Conservation (phyloP, 2,888 invertebrate species). For the Labia minor region DNA sequence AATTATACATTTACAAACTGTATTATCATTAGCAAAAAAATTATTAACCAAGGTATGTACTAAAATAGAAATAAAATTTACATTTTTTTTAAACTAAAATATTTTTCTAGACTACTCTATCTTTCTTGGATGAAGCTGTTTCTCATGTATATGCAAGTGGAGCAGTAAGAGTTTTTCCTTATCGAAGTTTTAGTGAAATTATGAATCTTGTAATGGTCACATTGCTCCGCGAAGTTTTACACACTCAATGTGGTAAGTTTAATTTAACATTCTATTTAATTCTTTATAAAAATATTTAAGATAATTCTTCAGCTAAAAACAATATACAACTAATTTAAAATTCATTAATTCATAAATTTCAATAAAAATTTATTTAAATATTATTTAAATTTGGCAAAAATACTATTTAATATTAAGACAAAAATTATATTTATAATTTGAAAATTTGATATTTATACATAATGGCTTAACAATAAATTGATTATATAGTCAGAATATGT, state of each 20-base stretch:
- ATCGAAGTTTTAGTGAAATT: constrained; percentile 90
- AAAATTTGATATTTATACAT: no score
- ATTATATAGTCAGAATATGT: no score
- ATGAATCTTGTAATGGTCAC: constrained; percentile 88
- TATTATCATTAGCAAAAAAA: constrained; percentile 70
- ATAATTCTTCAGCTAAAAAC: background rate
- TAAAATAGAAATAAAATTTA: background rate
- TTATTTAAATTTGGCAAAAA: background rate
- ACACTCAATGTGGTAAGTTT: constrained; percentile 59
- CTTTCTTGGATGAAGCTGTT: constrained; percentile 73
- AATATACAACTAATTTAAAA: background rate
- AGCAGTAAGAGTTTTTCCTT: constrained; percentile 65
- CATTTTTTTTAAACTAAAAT: background rate
- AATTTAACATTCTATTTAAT: background rate
- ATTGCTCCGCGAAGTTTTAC: constrained; percentile 76
- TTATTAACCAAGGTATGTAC: constrained; percentile 63
- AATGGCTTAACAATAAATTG: no score
- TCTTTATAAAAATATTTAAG: background rate
- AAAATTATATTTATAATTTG: no score
- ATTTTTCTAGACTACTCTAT: constrained; percentile 40
- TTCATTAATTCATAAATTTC: no score
- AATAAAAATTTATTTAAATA: no score
- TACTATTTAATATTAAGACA: no score
- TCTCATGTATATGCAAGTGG: constrained; percentile 62
- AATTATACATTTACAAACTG: constrained; percentile 67